A percentile compares a stretch with the other conserved stretches of the same genome.
Conservation (phyloP, 2,888 invertebrate genomes). For the Melanargia galathea region DNA sequence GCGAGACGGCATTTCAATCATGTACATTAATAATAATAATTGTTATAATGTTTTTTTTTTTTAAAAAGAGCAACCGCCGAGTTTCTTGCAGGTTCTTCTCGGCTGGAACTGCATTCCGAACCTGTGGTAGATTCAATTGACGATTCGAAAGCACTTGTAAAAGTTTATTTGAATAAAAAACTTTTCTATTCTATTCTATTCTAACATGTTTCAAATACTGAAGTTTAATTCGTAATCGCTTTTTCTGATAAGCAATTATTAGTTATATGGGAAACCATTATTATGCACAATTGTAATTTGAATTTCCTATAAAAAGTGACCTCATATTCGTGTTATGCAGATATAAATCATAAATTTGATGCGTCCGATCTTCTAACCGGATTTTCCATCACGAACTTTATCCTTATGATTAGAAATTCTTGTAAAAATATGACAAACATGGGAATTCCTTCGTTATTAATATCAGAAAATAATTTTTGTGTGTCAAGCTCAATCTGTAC, state of each 20-base stretch:
- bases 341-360: constrained; percentile 13
- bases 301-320: constrained; percentile 13
- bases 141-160: no score
- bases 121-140: no score
- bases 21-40: no score
- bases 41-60: no score
- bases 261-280: not conserved
- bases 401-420: not conserved
- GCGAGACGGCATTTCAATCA: no score
- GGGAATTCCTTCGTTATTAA: not conserved
- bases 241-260: constrained; percentile 13
- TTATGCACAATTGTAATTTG: not conserved
- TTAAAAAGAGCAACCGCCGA: no score
- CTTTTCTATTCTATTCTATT: no score
- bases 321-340: constrained; percentile 16
- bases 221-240: constrained; percentile 1
- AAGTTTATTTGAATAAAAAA: no score
- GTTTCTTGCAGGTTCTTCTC: no score
- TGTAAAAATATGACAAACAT: constrained; percentile 4
- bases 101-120: no score
- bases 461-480: not conserved
- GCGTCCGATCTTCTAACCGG: not conserved
- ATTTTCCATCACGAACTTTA: constrained; percentile 10
- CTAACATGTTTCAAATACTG: not conserved
- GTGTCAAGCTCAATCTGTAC: no score